Conservation (phyloP, 1,140 invertebrate species). For the Microvelia longipes region DNA sequence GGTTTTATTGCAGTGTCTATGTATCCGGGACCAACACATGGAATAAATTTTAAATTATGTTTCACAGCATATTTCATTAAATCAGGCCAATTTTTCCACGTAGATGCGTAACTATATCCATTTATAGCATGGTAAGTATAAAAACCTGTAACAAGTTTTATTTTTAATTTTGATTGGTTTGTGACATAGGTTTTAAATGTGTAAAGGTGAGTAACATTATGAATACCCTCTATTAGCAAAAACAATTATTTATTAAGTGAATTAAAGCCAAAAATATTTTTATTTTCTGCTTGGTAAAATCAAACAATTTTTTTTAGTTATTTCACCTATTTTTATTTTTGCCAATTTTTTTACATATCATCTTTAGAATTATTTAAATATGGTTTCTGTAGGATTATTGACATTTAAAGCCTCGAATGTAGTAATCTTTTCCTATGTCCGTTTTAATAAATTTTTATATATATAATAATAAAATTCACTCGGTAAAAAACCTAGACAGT, state of each 20-base stretch:
- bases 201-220: not conserved
- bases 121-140: slow-evolving; percentile 44
- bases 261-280: not conserved
- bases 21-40: slow-evolving; percentile 43
- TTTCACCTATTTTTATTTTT: too few species aligned
- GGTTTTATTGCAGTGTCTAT: slow-evolving; percentile 38
- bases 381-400: too few species aligned
- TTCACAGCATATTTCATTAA: slow-evolving; percentile 38
- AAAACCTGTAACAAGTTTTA: slow-evolving; percentile 29
- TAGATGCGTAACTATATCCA: slow-evolving; percentile 41
- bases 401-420: too few species aligned
- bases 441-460: not conserved
- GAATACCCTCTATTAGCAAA: not conserved
- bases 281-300: too few species aligned
- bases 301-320: too few species aligned
- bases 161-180: not conserved
- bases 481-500: not conserved
- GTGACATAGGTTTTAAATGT: not conserved
- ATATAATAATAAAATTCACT: not conserved
- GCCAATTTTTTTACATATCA: too few species aligned
- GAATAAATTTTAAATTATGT: slow-evolving; percentile 39
- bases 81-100: slow-evolving; percentile 46
- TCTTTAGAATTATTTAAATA: too few species aligned
- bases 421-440: too few species aligned
- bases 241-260: not conserved